Base-by-base conservation (phyloP, 1,140 invertebrate genomes). In the Stegodyphus mimosarum region DNA sequence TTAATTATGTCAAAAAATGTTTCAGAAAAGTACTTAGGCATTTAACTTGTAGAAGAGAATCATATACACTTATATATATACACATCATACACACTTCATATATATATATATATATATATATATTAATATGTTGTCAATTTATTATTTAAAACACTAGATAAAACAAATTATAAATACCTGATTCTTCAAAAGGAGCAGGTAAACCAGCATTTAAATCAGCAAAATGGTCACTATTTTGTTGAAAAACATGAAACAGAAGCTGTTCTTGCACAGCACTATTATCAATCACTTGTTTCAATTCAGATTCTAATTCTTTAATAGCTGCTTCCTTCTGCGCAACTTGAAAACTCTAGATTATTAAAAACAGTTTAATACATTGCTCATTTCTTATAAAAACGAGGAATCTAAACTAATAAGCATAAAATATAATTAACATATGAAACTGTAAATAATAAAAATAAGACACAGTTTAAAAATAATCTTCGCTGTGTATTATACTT, bases 221-320 rank as follows among this genome's bases (percentile, higher is more conserved):
- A 49, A 77, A 71, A 83, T 83, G 77, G 13, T 83, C 86, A 87
- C 83, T 87, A 50, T 72, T 55, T 77, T 87, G 86, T 52, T 87
- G 78, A 17, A 87, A 50, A 76, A 83, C 78, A 83, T 87, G 86
- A 33, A 95, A 93, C 17, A 97, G 89, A 53, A 97, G 91, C 88
- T 96, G 95, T 88, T 95, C 94, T 88, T 96, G 95, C 5, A 95
- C 92, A 33, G 93, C 92, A 87, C 93, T 95, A 88, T 95, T 95
- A 89, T 95, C 94, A 87, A 94, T 93, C 1, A 95, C 92, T 90
- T 95, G 94, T 85, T 94, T 93, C 60, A 96, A 91, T 85, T 95
- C 93, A 2, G 94, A 93, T 89, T 95, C 93, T 88, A 95, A 92
- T 88, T 97, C 95, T 83, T 94, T 93, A 9, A 94, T 91, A 89